These are phyloP conservation scores for Malurus splendens DNA, from an alignment of 2,797 vertebrate species.

Conservation along the genomic window DNA sequence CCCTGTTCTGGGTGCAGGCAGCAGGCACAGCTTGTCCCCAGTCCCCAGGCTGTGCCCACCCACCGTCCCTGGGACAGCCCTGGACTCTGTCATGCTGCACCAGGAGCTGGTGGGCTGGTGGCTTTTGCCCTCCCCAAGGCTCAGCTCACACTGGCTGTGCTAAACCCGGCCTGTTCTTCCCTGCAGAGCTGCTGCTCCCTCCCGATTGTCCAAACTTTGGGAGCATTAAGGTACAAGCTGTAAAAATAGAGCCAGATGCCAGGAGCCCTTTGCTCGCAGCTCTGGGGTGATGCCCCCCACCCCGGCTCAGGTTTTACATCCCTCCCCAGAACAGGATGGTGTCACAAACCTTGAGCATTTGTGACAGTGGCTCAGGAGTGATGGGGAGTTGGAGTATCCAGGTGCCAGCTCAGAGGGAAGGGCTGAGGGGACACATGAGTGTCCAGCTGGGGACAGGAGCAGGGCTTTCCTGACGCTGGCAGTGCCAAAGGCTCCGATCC, in stretches of 20 bases:
- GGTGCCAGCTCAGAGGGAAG: accelerated
- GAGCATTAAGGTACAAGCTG: slow-evolving; percentile 56
- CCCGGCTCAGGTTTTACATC: neutral
- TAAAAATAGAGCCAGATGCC: slow-evolving; percentile 44
- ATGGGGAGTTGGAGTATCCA: accelerated
- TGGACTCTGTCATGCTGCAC: accelerated
- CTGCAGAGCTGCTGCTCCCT: neutral
- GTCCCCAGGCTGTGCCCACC: neutral
- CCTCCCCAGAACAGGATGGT: neutral
- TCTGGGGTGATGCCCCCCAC: neutral
- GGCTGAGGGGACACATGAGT: neutral
- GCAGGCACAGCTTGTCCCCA: neutral
- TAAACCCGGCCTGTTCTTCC: neutral
- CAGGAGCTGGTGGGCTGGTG: accelerated
- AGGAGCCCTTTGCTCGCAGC: neutral
- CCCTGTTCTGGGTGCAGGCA: neutral
- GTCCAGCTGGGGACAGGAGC: accelerated
- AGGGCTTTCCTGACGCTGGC: neutral
- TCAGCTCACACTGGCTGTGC: neutral
- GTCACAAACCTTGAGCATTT: accelerated
- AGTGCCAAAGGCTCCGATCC: neutral
- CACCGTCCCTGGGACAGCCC: accelerated
- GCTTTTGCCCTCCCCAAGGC: accelerated
- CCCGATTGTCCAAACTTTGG: neutral
- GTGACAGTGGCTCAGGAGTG: neutral